Evolutionary conservation across 2,888 invertebrate genomes (phyloP), one percentile per base, ranked within the genome.

Genomic region (Brenthis hecate): DNA sequence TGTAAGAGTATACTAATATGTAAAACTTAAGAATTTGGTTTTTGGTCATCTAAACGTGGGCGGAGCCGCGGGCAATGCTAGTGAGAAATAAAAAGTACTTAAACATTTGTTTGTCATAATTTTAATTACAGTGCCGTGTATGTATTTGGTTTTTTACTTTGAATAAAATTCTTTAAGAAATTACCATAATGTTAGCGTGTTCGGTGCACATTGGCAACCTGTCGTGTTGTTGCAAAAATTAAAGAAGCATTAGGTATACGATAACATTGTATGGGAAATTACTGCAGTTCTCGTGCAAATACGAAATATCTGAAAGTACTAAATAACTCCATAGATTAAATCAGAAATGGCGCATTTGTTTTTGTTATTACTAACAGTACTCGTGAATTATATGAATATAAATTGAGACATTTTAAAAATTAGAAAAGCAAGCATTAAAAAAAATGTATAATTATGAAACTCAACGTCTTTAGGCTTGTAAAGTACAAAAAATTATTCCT

Each of bases 241-340:
- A 70, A 70, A 64, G 70, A 70, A 63, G 68, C 64, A 53, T 66
- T 65, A 19, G 19, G 19, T 19, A 48, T 56, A 61, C 70, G 23
- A 61, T 64, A 66, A 54, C 66, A 61, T 63, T 63, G 67, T 53
- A 47, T 32, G 36, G 66, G 47, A 71, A 71, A 66, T 71, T 70
- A 70, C 66, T 66, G 69, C 71, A 69, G 64, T 54, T 53, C 66
- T 64, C 69, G 66, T 66, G 71, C 69, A 71, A 71, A 71, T 71
- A 64, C 56, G 56, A 69, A 71, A 71, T 66, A 55, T 66, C 28
- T 56, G 16, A 60, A 66, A 50, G 43, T 23, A 55, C 50, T 19
- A 60, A 48, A 55, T 56, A 60, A 56, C 43, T 57, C 28, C 19
- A 61, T 36, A 58, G 36, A 68, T 23, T 36, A 16, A 19, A 5